Conservation (phyloP, 2,113 vertebrate genomes). For the Corydoras sp. region DNA sequence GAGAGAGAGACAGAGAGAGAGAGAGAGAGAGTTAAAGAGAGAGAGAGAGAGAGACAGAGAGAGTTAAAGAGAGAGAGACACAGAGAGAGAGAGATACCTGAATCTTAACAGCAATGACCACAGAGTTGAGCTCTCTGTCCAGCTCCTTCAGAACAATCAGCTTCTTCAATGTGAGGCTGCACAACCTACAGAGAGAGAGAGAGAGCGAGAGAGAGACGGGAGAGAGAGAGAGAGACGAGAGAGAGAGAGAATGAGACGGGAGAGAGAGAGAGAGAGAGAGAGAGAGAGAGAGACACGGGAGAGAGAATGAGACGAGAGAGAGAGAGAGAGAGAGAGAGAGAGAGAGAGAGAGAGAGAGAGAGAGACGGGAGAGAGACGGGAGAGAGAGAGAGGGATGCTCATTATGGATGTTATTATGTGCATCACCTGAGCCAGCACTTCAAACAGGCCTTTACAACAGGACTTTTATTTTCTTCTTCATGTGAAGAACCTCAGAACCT, state of each 20-base stretch:
- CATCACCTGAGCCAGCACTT: background rate
- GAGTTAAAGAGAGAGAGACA: too few relatives aligned
- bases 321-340: too few relatives aligned
- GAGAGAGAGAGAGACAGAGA: too few relatives aligned
- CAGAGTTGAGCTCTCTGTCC: constrained; percentile 60
- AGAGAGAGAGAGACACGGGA: too few relatives aligned
- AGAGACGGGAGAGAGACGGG: too few relatives aligned
- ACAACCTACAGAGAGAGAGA: constrained; percentile 42
- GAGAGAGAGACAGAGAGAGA: too few relatives aligned
- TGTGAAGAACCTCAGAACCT: background rate
- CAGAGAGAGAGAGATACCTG: constrained; percentile 45
- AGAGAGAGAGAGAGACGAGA: background rate
- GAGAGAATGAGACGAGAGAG: too few relatives aligned
- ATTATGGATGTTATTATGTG: constrained; percentile 5
- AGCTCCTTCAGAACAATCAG: constrained; percentile 60
- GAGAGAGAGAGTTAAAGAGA: too few relatives aligned
- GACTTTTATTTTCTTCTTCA: background rate
- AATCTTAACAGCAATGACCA: constrained; percentile 65
- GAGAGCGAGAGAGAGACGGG: background rate
- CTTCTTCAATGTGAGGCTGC: constrained; percentile 63
- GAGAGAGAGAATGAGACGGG: too few relatives aligned
- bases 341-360: too few relatives aligned
- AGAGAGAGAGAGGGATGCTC: background rate
- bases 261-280: too few relatives aligned
- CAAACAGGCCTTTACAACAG: background rate